Conservation (phyloP, 2,797 vertebrate species). For the Scarus forsteni region DNA sequence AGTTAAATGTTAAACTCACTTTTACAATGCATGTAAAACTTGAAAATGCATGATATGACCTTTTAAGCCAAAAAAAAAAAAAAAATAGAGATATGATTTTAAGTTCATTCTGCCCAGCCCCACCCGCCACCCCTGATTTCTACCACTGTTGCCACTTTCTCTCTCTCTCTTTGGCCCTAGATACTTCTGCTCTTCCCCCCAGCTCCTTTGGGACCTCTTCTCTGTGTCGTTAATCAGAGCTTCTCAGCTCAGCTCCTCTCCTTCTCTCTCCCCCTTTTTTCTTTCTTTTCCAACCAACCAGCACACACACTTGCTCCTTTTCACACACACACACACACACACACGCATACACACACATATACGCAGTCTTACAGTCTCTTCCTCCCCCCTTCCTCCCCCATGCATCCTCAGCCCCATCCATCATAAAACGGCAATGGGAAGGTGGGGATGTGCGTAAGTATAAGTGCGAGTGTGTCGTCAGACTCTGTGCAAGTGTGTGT, state of each 20-base stretch:
- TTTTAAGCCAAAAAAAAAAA: no score
- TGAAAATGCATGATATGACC: no score
- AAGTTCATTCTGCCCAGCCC: no score
- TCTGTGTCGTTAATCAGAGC: slow-evolving; percentile 84
- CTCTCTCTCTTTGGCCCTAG: slow-evolving; percentile 79
- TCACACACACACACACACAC: slow-evolving; percentile 35
- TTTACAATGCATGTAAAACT: no score
- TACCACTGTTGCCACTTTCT: slow-evolving; percentile 47
- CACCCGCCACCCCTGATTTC: slow-evolving; percentile 40
- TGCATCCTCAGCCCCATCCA: slow-evolving; percentile 89
- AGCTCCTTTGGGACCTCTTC: slow-evolving; percentile 81
- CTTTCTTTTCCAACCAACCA: slow-evolving; percentile 67
- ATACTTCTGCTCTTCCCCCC: slow-evolving; percentile 80
- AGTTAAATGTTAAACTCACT: no score
- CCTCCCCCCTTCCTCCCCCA: slow-evolving; percentile 58
- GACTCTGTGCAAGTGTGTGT: slow-evolving; percentile 28
- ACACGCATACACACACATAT: slow-evolving; percentile 28
- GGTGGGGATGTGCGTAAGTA: slow-evolving; percentile 74
- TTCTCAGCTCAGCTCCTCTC: slow-evolving; percentile 77
- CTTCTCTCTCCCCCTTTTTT: slow-evolving; percentile 62
- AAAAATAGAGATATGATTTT: no score
- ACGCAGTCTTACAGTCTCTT: slow-evolving; percentile 56
- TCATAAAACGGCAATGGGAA: slow-evolving; percentile 89
- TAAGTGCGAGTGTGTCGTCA: slow-evolving; percentile 45
- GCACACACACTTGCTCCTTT: slow-evolving; percentile 41